Evolutionary conservation across 2,113 vertebrate species (phyloP).

Genomic region (Nannobrachium achirus): DNA sequence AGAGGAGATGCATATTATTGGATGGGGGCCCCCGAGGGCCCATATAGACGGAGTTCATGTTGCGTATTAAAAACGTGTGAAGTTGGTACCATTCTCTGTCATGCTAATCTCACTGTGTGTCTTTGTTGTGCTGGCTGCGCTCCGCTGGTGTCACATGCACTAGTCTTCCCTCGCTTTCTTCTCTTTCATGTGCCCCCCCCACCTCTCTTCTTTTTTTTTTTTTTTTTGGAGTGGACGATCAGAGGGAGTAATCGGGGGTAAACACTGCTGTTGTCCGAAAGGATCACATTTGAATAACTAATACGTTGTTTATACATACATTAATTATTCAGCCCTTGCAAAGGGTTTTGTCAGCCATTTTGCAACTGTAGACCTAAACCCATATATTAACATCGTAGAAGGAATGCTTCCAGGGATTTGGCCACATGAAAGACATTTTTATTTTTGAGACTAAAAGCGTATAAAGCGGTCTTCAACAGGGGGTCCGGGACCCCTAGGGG

Average conservation of each 20-base stretch:
- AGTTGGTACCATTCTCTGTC: slow-evolving; percentile 69
- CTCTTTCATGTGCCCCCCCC: slow-evolving; percentile 49
- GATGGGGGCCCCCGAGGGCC: slow-evolving; percentile 51
- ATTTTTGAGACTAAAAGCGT: slow-evolving; percentile 32
- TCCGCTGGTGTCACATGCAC: slow-evolving; percentile 67
- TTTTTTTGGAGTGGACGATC: slow-evolving; percentile 71
- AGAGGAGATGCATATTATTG: slow-evolving; percentile 68
- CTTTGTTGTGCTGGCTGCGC: slow-evolving; percentile 70
- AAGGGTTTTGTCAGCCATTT: slow-evolving; percentile 60
- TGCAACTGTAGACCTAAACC: slow-evolving; percentile 59
- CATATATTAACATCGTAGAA: slow-evolving; percentile 47
- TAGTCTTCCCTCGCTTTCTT: slow-evolving; percentile 66
- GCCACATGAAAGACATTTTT: slow-evolving; percentile 57
- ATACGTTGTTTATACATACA: slow-evolving; percentile 71
- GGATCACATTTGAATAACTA: slow-evolving; percentile 79
- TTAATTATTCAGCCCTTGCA: slow-evolving; percentile 71
- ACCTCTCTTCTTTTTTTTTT: too few relatives aligned
- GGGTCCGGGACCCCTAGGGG: too few relatives aligned
- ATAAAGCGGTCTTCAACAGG: slow-evolving; percentile 38
- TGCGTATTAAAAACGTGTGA: slow-evolving; percentile 65
- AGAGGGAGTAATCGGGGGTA: slow-evolving; percentile 71
- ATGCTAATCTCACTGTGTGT: slow-evolving; percentile 72
- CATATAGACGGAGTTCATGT: slow-evolving; percentile 58
- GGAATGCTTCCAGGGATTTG: slow-evolving; percentile 66
- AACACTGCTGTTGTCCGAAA: slow-evolving; percentile 78